phyloP scores from a whole-genome alignment of 2,797 vertebrate species.

The Onychomys torridus region DNA sequence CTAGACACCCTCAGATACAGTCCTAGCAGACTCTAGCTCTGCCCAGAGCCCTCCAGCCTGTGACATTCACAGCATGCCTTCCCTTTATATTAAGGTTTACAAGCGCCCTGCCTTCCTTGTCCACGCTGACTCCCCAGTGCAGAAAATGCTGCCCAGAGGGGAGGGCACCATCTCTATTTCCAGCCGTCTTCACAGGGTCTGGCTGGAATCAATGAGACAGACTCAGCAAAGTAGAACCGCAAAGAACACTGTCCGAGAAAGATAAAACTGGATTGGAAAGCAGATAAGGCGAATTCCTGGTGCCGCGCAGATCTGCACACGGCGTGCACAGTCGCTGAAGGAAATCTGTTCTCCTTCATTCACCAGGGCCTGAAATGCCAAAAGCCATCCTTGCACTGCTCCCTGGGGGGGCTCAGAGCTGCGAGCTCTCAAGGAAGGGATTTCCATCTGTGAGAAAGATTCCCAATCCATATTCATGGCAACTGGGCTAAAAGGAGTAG shows the following conservation, averaged over 20 bases:
- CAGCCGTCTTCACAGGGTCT: slow-evolving; percentile 42
- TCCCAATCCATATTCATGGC: slow-evolving; percentile 14
- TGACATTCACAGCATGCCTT: background rate
- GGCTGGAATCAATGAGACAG: background rate
- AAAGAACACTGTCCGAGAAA: slow-evolving; percentile 70
- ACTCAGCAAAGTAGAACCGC: slow-evolving; percentile 64
- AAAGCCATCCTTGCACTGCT: rapidly evolving
- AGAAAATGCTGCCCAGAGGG: background rate
- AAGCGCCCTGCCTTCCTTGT: background rate
- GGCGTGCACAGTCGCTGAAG: background rate
- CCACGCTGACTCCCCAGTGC: background rate
- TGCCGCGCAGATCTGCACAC: background rate
- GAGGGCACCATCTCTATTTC: background rate
- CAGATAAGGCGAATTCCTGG: slow-evolving; percentile 51
- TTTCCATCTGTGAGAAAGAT: background rate
- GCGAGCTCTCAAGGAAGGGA: background rate
- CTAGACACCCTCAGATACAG: background rate
- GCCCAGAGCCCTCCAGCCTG: background rate
- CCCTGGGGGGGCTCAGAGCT: background rate
- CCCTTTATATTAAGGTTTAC: background rate
- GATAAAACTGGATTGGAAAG: slow-evolving; percentile 54
- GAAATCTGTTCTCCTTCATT: background rate
- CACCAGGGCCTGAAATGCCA: background rate
- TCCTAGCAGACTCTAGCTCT: background rate
- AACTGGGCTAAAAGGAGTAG: background rate